These are phyloP conservation scores for Thysanoteuthis rhombus DNA, from an alignment of 2,888 invertebrate genomes.

Conservation along the genomic window DNA sequence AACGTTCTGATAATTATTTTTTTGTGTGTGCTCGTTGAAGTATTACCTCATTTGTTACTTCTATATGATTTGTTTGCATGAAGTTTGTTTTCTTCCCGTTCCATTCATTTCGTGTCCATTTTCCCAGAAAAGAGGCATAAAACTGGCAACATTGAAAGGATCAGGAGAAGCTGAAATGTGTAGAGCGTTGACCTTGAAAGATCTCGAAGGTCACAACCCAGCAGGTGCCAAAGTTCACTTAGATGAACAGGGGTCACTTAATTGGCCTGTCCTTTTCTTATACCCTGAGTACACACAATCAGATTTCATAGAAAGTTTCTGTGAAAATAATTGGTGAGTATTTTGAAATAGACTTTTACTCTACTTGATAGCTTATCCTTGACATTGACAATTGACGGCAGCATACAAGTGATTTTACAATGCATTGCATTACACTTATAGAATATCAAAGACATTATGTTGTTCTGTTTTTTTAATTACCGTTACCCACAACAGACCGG, in stretches of 20 bases:
- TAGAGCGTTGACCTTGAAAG: constrained; percentile 44
- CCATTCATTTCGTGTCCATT: neutral
- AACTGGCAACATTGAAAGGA: constrained; percentile 46
- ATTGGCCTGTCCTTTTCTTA: constrained; percentile 88
- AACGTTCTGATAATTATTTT: too few relatives aligned
- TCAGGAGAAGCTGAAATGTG: constrained; percentile 36
- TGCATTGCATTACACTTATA: too few relatives aligned
- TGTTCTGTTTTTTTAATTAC: too few relatives aligned
- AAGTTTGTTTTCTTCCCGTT: neutral
- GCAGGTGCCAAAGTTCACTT: constrained; percentile 64
- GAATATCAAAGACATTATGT: too few relatives aligned
- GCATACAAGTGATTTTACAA: too few relatives aligned
- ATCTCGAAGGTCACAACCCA: constrained; percentile 58
- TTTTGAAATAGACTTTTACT: too few relatives aligned
- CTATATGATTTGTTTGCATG: neutral
- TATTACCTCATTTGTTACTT: too few relatives aligned
- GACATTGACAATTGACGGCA: too few relatives aligned
- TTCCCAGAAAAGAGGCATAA: constrained; percentile 49
- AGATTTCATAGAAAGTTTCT: constrained; percentile 85
- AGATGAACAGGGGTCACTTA: constrained; percentile 71
- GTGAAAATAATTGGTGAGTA: constrained; percentile 76
- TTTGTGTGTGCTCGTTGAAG: too few relatives aligned
- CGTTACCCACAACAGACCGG: too few relatives aligned
- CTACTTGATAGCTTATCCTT: too few relatives aligned
- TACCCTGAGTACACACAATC: constrained; percentile 89